These are phyloP conservation scores for Alitta virens DNA, from an alignment of 2,888 invertebrate genomes.

Conservation along the genomic window DNA sequence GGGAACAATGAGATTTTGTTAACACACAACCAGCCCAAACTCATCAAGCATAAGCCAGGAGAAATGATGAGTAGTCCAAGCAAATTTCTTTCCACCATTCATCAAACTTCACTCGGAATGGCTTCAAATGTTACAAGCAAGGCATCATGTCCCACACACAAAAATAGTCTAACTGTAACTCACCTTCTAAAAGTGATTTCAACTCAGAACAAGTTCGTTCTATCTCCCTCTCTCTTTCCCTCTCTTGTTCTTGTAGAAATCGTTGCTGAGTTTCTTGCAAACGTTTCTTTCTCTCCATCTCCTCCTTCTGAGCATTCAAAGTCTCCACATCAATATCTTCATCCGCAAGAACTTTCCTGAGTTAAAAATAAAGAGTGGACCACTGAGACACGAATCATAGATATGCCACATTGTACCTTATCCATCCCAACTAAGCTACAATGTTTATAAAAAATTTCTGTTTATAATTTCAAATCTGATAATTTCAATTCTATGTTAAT, in stretches of 20 bases:
- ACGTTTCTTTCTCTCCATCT: slow-evolving; percentile 69
- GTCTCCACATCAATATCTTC: slow-evolving; percentile 90
- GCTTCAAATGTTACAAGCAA: neutral
- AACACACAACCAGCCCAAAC: too few relatives aligned
- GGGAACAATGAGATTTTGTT: too few relatives aligned
- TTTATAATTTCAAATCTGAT: too few relatives aligned
- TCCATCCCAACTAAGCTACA: too few relatives aligned
- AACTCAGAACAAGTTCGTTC: slow-evolving; percentile 38
- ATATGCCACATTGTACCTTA: too few relatives aligned
- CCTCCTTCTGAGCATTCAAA: slow-evolving; percentile 85
- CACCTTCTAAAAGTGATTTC: slow-evolving; percentile 51
- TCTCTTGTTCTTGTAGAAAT: slow-evolving; percentile 23
- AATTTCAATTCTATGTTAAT: too few relatives aligned
- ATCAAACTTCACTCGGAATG: neutral
- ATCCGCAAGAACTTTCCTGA: slow-evolving; percentile 87
- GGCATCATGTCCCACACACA: neutral
- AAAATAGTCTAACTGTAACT: neutral
- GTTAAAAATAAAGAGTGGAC: too few relatives aligned
- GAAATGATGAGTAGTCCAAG: neutral
- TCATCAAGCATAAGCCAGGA: too few relatives aligned
- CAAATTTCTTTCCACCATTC: neutral
- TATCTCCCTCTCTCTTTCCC: neutral
- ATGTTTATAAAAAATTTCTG: too few relatives aligned
- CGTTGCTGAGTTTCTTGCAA: slow-evolving; percentile 56
- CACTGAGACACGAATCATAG: too few relatives aligned